Base-by-base conservation (phyloP, 2,888 invertebrate genomes). In the Trachelus iudaicus region DNA sequence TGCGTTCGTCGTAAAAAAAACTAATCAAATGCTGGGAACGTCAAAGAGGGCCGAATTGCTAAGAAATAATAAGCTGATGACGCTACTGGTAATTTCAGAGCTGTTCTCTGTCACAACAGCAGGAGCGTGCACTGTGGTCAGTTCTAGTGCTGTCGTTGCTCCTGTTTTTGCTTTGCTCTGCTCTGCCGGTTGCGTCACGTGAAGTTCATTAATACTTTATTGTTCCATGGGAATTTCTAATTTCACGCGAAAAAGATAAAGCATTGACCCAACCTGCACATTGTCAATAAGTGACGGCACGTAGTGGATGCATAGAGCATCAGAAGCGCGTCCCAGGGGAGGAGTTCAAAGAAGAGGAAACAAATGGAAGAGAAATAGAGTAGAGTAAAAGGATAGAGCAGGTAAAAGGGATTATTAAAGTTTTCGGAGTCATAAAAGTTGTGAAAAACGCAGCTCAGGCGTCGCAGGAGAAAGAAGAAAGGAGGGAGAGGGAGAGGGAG, bases 1-100 rank as follows among this genome's bases (percentile, higher is more conserved):
- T 34, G 83, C 69, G 76, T 78, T 31, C 73, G 71, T 69, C 77
- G 80, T 77, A 77, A 81, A 82, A 79, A 81, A 81, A 84, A 80
- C 81, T 84, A 84, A 84, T 84, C 83, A 80, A 81, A 83, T 82
- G 80, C 79, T 77, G 77, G 76, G 73, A 77, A 81, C 75, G 79
- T 83, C 82, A 81, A 82, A 83, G 82, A 77, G 4, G 75, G 74
- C 80, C 76, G 81, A 80, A 79, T 77, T 79, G 77, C 81, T 83
- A 82, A 82, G 81, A 83, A 83, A 83, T 81, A 82, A 80, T 76
- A 77, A 33, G 73, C 77, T 75, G 69, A 77, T 78, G 78, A 79
- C 80, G 80, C 79, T 79, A 77, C 79, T 81, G 81, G 76, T 82
- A 82, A 82, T 81, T 82, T 79, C 78, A 78, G 56, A 75, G 40